phyloP scores from a whole-genome alignment of 2,797 vertebrate species.

The Borostomias antarcticus region DNA sequence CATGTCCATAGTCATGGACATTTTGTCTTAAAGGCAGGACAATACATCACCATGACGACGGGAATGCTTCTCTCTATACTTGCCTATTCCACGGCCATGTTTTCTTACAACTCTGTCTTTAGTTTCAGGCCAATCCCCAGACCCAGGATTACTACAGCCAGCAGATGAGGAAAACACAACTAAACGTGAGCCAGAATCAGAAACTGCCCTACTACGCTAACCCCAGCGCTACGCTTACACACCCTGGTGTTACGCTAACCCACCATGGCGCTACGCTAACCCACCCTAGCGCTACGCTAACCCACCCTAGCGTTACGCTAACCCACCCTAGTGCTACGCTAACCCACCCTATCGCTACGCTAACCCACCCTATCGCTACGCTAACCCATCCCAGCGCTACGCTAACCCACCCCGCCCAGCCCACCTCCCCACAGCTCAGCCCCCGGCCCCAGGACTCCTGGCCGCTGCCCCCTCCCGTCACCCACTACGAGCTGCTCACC shows the following conservation, averaged over 20 bases:
- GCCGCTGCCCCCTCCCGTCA: conserved; percentile 49
- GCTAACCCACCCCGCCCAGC: conserved; percentile 40
- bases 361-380: too few species aligned
- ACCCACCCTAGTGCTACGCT: too few species aligned
- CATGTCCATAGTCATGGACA: conserved; percentile 46
- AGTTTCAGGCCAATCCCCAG: conserved; percentile 64
- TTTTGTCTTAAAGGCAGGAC: conserved; percentile 68
- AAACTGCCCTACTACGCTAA: conserved; percentile 62
- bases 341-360: too few species aligned
- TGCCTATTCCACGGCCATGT: neutral
- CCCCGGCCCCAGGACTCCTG: conserved; percentile 48
- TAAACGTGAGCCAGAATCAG: conserved; percentile 54
- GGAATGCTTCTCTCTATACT: neutral
- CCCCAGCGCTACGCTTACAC: too few species aligned
- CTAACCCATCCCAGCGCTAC: too few species aligned
- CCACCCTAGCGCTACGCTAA: conserved; percentile 63
- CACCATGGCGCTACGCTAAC: too few species aligned
- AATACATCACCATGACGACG: conserved; percentile 38
- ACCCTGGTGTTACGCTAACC: too few species aligned
- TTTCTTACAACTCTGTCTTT: neutral
- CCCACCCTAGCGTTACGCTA: too few species aligned
- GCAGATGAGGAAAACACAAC: conserved; percentile 53
- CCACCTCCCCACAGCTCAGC: conserved; percentile 39
- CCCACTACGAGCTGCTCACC: conserved; percentile 62
- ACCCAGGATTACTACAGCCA: conserved; percentile 62